Percentiles rank a stretch among this genome's conserved stretches.
Conservation (phyloP, 2,113 vertebrate species). For the Tympanuchus pallidicinctus region DNA sequence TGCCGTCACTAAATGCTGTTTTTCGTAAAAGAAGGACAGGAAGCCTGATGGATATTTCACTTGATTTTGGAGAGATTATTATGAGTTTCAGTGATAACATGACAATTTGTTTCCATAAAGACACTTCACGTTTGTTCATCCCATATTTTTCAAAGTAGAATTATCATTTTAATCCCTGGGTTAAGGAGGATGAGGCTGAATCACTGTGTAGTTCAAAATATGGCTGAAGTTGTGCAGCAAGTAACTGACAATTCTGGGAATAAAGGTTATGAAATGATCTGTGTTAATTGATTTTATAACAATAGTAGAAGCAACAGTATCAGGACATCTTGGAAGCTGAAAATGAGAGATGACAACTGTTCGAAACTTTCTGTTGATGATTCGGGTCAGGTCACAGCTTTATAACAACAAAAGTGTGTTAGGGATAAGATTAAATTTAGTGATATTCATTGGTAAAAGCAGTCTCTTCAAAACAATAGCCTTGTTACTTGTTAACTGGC, state of each 20-base stretch:
- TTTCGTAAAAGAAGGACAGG: background rate
- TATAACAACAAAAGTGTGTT: background rate
- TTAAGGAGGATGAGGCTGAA: background rate
- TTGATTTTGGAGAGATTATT: background rate
- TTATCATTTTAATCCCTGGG: background rate
- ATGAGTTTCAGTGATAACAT: background rate
- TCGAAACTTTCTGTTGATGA: background rate
- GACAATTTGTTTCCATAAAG: background rate
- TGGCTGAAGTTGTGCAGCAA: background rate
- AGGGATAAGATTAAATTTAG: background rate
- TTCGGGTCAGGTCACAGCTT: background rate
- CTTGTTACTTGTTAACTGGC: background rate
- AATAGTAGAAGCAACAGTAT: background rate
- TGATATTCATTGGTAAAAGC: background rate
- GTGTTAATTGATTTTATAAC: background rate
- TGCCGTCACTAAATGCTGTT: background rate
- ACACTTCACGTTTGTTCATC: background rate
- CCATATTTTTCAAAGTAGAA: background rate
- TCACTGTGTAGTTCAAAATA: background rate
- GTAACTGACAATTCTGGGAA: background rate
- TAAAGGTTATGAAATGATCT: background rate
- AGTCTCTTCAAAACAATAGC: background rate
- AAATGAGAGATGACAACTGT: background rate
- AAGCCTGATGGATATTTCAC: conserved; percentile 7
- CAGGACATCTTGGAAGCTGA: background rate